Evolutionary conservation across 2,888 invertebrate genomes (phyloP).

Genomic region (Scaeva pyrastri): DNA sequence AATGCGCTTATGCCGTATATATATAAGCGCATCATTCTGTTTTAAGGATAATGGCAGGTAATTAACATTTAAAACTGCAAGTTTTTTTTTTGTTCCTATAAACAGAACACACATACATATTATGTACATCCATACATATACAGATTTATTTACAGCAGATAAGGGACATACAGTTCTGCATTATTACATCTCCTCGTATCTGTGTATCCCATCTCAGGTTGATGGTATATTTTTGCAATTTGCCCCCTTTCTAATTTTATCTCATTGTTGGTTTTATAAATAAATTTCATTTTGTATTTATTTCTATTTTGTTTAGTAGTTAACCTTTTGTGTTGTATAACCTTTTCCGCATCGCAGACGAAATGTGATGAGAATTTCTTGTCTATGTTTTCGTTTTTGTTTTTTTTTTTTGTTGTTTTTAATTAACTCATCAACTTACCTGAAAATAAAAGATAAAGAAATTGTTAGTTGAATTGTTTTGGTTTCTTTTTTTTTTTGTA

Average conservation of each 20-base stretch:
- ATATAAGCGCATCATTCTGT: too few relatives aligned
- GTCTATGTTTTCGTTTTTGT: background rate
- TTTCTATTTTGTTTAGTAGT: slow-evolving; percentile 16
- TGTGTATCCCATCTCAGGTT: slow-evolving; percentile 48
- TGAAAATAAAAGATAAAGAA: slow-evolving; percentile 52
- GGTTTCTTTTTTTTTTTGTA: background rate
- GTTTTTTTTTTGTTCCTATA: background rate
- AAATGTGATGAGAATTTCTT: slow-evolving; percentile 34
- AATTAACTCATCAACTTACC: slow-evolving; percentile 60
- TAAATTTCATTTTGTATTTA: slow-evolving; percentile 32
- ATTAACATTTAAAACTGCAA: slow-evolving; percentile 7
- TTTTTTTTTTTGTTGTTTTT: slow-evolving; percentile 34
- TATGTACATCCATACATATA: too few relatives aligned
- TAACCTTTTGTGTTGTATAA: slow-evolving; percentile 38
- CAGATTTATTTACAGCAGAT: slow-evolving; percentile 26
- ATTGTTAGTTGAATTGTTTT: slow-evolving; percentile 43
- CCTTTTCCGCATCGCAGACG: slow-evolving; percentile 41
- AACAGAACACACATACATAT: too few relatives aligned
- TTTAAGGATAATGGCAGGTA: slow-evolving; percentile 20
- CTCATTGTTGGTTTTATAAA: slow-evolving; percentile 58
- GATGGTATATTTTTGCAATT: slow-evolving; percentile 47
- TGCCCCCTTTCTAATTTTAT: slow-evolving; percentile 58
- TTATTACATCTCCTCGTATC: background rate
- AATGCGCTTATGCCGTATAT: slow-evolving; percentile 59
- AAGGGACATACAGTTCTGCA: slow-evolving; percentile 37